These are phyloP conservation scores for Diabrotica virgifera DNA, from an alignment of 1,140 invertebrate genomes.

Conservation along the genomic window DNA sequence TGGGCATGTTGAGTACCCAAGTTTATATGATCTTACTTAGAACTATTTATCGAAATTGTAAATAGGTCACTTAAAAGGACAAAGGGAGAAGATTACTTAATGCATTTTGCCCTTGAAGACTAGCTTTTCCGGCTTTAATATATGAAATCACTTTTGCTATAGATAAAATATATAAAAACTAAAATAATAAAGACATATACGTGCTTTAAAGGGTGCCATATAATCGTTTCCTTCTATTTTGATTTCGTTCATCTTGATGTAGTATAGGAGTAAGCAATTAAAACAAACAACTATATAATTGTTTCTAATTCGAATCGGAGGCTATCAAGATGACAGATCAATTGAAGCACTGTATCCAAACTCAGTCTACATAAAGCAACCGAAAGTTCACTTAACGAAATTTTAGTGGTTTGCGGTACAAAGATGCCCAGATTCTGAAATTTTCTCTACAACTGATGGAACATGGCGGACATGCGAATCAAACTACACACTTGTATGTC, in stretches of 20 bases:
- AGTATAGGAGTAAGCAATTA: constrained; percentile 14
- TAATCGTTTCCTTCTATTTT: constrained; percentile 31
- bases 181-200: constrained; percentile 10
- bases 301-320: constrained; percentile 11
- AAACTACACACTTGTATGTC: constrained; percentile 39
- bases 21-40: no score
- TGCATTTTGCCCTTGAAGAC: no score
- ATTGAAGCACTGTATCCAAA: constrained; percentile 28
- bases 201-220: constrained; percentile 42
- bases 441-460: constrained; percentile 36
- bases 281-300: constrained; percentile 18
- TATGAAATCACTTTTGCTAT: constrained; percentile 36
- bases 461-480: constrained; percentile 46
- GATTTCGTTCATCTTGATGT: constrained; percentile 33
- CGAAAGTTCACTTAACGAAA: constrained; percentile 24
- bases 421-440: constrained; percentile 26
- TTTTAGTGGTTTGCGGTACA: constrained; percentile 22
- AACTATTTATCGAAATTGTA: no score
- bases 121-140: constrained; percentile 4
- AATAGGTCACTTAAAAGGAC: no score
- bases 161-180: constrained; percentile 15
- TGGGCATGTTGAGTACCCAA: no score
- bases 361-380: constrained; percentile 27
- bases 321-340: constrained; percentile 23
- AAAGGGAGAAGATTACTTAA: no score